Evolutionary conservation across 1,140 invertebrate species (phyloP), one percentile per base, ranked within the genome.

Genomic region (Coboldia fuscipes): DNA sequence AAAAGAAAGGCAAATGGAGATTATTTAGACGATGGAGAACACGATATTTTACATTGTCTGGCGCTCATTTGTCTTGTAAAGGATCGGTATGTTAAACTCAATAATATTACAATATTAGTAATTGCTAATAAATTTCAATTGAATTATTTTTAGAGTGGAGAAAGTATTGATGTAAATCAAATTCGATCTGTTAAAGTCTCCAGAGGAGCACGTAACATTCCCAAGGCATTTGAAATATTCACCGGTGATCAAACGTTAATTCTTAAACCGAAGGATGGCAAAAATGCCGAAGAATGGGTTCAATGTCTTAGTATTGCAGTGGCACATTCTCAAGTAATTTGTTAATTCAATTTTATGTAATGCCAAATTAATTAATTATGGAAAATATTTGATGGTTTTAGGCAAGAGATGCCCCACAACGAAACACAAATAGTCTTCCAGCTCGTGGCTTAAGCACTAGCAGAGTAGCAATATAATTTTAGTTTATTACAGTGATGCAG

Each of bases 161-260:
- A 72, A 49, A 71, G 68, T 43, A 82, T 86, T 41, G 80, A 85
- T 49, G 74, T 94, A 1, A 80, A 86, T 53, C 81, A 89, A 57
- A 90, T 94, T 36, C 69, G 84, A 21, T 88, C 80, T 40, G 85
- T 94, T 1, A 84, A 89, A 53, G 86, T 90, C 7, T 77, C 74
- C 1, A 62, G 80, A 35, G 75, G 76, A 14, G 78, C 75, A 30
- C 68, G 82, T 34, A 85, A 85, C 48, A 88, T 93, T 47, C 85
- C 88, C 8, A 88, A 85, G 57, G 85, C 86, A 2, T 93, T 94
- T 61, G 88, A 94, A 63, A 92, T 94, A 39, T 93, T 93, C 57
- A 92, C 88, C 1, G 78, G 79, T 30, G 83, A 92, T 50, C 80
- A 85, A 50, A 83, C 80, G 7, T 70, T 86, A 43, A 82, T 90